These are phyloP conservation scores for Leptinotarsa texana DNA, from an alignment of 1,140 invertebrate species.

Conservation along the genomic window DNA sequence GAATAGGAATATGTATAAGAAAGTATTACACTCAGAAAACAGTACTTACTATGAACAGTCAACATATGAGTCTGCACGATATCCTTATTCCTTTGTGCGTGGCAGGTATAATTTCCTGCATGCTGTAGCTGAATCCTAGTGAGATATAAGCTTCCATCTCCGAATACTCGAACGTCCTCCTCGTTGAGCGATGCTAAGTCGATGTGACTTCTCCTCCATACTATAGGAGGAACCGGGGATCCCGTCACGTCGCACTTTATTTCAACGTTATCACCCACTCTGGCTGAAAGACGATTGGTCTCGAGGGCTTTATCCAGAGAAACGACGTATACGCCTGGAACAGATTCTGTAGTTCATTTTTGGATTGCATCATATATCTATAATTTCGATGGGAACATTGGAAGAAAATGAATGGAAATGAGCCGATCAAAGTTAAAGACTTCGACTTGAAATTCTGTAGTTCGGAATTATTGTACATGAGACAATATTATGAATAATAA, in stretches of 20 bases:
- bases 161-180: conserved; percentile 70
- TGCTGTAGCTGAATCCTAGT: conserved; percentile 76
- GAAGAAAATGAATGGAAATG: too few species aligned
- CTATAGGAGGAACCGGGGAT: conserved; percentile 70
- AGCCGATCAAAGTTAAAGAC: too few species aligned
- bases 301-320: conserved; percentile 75
- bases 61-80: conserved; percentile 78
- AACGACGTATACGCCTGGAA: conserved; percentile 71
- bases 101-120: conserved; percentile 81
- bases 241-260: conserved; percentile 79
- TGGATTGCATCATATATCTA: background rate
- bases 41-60: conserved; percentile 74
- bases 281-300: conserved; percentile 68
- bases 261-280: conserved; percentile 79
- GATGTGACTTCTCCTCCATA: conserved; percentile 73
- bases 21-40: background rate
- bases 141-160: conserved; percentile 76
- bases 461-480: too few species aligned
- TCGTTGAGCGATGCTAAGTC: conserved; percentile 69
- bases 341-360: conserved; percentile 5
- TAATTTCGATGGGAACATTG: too few species aligned
- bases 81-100: conserved; percentile 74
- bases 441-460: too few species aligned
- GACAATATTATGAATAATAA: too few species aligned
- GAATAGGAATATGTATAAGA: too few species aligned